Conservation (phyloP, 2,888 invertebrate species). For the Epirrhoe alternata region DNA sequence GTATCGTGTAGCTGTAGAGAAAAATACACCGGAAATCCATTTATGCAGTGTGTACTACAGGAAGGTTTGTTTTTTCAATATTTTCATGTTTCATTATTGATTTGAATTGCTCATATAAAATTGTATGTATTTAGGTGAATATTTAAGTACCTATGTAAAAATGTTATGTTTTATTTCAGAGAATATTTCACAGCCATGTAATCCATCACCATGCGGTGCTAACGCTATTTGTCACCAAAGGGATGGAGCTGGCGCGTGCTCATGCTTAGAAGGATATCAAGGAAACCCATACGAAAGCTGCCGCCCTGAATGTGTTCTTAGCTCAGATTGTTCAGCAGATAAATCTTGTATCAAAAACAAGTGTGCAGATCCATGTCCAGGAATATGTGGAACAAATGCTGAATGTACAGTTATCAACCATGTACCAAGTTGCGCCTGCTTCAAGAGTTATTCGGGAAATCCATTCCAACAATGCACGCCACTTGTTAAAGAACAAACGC, state of each 20-base stretch:
- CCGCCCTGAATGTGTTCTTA: conserved; percentile 94
- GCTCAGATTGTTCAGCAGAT: conserved; percentile 93
- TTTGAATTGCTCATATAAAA: neutral
- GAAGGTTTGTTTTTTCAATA: conserved; percentile 66
- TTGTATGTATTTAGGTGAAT: neutral
- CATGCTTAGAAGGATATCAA: conserved; percentile 91
- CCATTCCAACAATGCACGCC: conserved; percentile 81
- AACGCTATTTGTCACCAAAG: conserved; percentile 92
- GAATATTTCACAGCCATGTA: conserved; percentile 89
- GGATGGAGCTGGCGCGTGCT: conserved; percentile 92
- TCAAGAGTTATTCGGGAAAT: conserved; percentile 90
- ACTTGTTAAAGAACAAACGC: conserved; percentile 58
- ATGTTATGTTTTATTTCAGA: conserved; percentile 69
- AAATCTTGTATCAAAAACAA: conserved; percentile 93
- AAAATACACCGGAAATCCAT: conserved; percentile 93
- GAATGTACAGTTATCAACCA: conserved; percentile 94
- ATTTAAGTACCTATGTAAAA: neutral
- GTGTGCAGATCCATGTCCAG: conserved; percentile 94
- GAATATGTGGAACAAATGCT: conserved; percentile 92
- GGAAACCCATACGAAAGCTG: conserved; percentile 95
- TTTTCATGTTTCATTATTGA: neutral
- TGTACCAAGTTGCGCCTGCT: conserved; percentile 93
- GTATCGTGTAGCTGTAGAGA: conserved; percentile 92
- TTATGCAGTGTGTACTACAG: conserved; percentile 89
- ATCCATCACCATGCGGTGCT: conserved; percentile 94